Conservation (phyloP, 1,140 invertebrate species). For the Halesus radiatus region DNA sequence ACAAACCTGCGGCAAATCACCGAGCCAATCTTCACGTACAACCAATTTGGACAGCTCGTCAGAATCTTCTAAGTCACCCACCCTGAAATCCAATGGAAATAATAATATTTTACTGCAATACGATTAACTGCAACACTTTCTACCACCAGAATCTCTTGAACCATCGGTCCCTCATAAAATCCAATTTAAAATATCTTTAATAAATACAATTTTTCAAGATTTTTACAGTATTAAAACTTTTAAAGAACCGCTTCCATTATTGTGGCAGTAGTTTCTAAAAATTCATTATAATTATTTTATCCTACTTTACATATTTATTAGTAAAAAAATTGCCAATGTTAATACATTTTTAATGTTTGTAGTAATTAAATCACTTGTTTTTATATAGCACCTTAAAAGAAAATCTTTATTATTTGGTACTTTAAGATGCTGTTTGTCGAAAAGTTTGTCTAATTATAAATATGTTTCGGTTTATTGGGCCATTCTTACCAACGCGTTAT, state of each 20-base stretch:
- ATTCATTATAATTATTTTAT: too few species aligned
- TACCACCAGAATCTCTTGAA: too few species aligned
- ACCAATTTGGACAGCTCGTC: constrained; percentile 55
- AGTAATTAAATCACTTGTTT: background rate
- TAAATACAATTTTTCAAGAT: too few species aligned
- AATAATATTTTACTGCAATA: background rate
- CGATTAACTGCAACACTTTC: too few species aligned
- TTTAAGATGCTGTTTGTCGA: background rate
- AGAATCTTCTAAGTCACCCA: constrained; percentile 48
- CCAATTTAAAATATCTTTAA: too few species aligned
- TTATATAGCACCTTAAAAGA: background rate
- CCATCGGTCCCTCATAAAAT: too few species aligned
- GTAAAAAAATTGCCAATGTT: background rate
- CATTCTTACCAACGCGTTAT: background rate
- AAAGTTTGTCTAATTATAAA: background rate
- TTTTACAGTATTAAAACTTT: too few species aligned
- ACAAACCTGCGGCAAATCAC: constrained; percentile 47
- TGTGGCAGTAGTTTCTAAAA: too few species aligned
- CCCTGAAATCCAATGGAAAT: background rate
- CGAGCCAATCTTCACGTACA: constrained; percentile 52
- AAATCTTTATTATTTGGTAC: background rate
- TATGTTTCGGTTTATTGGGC: background rate
- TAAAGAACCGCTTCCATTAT: too few species aligned
- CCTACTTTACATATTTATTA: too few species aligned
- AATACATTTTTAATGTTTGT: background rate